phyloP scores from a whole-genome alignment of 2,113 vertebrate genomes.

The Syngnathus typhle region DNA sequence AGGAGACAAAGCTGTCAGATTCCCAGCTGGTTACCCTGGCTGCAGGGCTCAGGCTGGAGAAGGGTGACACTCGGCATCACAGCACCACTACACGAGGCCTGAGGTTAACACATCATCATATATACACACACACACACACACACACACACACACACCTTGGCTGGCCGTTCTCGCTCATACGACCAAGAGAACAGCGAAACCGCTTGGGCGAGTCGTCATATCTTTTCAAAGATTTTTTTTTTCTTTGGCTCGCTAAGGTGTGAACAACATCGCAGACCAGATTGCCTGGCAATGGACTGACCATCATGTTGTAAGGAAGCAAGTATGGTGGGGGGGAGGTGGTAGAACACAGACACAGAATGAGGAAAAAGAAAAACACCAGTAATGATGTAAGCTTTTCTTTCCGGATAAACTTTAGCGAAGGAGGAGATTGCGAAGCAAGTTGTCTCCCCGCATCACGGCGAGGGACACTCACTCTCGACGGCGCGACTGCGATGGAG shows the following conservation, averaged over 20 bases:
- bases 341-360: slow-evolving; percentile 39
- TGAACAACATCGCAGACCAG: slow-evolving; percentile 76
- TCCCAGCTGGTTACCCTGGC: slow-evolving; percentile 69
- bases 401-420: slow-evolving; percentile 8
- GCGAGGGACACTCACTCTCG: slow-evolving; percentile 24
- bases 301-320: slow-evolving; percentile 72
- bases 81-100: slow-evolving; percentile 55
- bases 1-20: slow-evolving; percentile 69
- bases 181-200: slow-evolving; percentile 63
- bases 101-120: slow-evolving; percentile 58
- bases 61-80: slow-evolving; percentile 67
- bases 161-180: slow-evolving; percentile 51
- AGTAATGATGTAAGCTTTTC: slow-evolving; percentile 36
- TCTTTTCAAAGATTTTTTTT: slow-evolving; percentile 59
- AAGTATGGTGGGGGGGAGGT: slow-evolving; percentile 31
- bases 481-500: slow-evolving; percentile 41
- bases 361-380: slow-evolving; percentile 46
- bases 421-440: slow-evolving; percentile 13
- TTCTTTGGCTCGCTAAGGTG: slow-evolving; percentile 65
- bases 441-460: slow-evolving; percentile 45
- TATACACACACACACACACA: slow-evolving; percentile 37
- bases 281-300: slow-evolving; percentile 78
- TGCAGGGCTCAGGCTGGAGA: slow-evolving; percentile 65
- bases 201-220: slow-evolving; percentile 66
- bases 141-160: slow-evolving; percentile 35